Conservation (phyloP, 1,140 invertebrate genomes). For the Pissodes strobi region DNA sequence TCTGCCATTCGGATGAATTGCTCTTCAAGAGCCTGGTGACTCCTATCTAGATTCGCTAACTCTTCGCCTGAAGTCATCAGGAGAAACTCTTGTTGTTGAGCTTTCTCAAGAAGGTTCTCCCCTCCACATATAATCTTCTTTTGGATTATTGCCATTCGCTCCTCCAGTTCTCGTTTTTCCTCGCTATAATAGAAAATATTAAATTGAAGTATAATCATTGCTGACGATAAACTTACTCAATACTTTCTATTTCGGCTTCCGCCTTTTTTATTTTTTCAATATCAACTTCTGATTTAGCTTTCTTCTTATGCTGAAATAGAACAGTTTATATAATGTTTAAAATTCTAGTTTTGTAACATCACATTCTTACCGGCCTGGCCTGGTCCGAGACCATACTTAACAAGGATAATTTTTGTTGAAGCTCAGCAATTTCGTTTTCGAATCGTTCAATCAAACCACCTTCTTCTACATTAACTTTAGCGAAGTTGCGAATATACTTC, state of each 20-base stretch:
- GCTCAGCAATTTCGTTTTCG: constrained; percentile 93
- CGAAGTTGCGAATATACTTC: constrained; percentile 97
- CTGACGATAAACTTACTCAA: constrained; percentile 39
- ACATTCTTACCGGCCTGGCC: constrained; percentile 13
- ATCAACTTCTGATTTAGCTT: constrained; percentile 56
- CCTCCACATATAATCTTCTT: constrained; percentile 97
- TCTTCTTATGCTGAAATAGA: constrained; percentile 44
- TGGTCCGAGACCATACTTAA: constrained; percentile 33
- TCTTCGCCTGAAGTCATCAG: constrained; percentile 90
- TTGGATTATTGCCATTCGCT: constrained; percentile 89
- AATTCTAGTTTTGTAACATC: neutral
- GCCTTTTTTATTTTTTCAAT: constrained; percentile 57
- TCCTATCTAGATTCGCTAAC: constrained; percentile 79
- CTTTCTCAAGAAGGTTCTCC: constrained; percentile 97
- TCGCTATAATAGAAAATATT: constrained; percentile 33
- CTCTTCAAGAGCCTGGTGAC: constrained; percentile 81
- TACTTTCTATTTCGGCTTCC: constrained; percentile 46
- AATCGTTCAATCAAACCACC: constrained; percentile 94
- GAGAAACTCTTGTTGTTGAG: constrained; percentile 86
- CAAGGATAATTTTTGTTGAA: constrained; percentile 56
- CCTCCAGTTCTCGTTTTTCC: constrained; percentile 77
- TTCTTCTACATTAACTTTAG: constrained; percentile 96
- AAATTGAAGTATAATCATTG: constrained; percentile 4
- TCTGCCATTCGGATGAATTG: constrained; percentile 87
- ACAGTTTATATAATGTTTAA: neutral